Evolutionary conservation across 2,888 invertebrate genomes (phyloP), one percentile per base, ranked within the genome.

Genomic region (Netelia inedita): DNA sequence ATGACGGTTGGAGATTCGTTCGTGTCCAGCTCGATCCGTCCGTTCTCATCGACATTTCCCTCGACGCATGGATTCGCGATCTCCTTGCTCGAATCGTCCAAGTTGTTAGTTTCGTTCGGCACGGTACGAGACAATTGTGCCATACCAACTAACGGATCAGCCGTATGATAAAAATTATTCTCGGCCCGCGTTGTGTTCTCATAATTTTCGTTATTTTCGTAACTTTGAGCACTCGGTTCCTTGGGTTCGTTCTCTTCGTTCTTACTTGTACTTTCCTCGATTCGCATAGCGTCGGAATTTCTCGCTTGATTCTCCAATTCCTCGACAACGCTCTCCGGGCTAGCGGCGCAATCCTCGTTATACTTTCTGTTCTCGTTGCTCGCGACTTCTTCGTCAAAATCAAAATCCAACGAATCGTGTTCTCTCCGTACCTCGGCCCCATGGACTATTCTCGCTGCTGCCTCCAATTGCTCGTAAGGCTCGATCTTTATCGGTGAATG

Each of bases 401-500:
- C 90, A 71, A 91, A 89, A 59, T 89, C 88, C 57, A 92, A 80
- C 2, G 89, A 86, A 8, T 89, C 90, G 9, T 89, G 86, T 50
- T 89, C 88, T n/a, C 55, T n/a, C 9, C 19, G 57, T 1, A 35
- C 11, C 0, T 10, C 35, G 0, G 16, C 71, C 59, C 21, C 16
- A 0, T 65, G 9, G 3, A 2, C 14, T 3, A 65, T 50, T 28
- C 83, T 74, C 65, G 85, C 28, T 1, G 85, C 87, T 9, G 82
- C 86, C n/a, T 88, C 89, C 14, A 91, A 63, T 28, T 89, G 89
- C 53, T 90, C 90, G 57, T 92, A 92, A 0, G 90, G 89, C 72
- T 90, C 91, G 9, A 89, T 88, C 68, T 91, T 92, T 14, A 91
- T 89, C 0, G 91, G 90, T 2, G 92, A 91, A 81, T 93, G 93